phyloP scores from a whole-genome alignment of 2,113 vertebrate species.

The Bujurquina vittata region DNA sequence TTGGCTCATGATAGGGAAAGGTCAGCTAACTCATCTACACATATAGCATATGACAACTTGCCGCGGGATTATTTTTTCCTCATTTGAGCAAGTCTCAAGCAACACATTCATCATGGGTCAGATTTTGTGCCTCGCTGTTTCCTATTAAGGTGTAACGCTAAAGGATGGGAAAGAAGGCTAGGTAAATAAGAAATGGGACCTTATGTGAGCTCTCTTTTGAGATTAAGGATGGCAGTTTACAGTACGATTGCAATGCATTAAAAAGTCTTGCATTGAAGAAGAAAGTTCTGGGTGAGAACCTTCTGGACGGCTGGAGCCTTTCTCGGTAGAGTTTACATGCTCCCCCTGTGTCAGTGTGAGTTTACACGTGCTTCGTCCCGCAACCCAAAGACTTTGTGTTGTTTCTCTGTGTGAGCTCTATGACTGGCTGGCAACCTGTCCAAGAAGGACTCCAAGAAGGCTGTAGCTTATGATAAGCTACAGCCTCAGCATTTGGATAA shows the following conservation, averaged over 20 bases:
- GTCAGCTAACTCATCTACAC: conserved; percentile 66
- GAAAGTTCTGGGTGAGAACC: neutral
- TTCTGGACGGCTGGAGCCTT: neutral
- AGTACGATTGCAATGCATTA: neutral
- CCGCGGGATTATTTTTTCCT: conserved; percentile 52
- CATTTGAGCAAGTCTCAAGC: conserved; percentile 22
- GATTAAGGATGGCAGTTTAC: neutral
- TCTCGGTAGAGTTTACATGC: neutral
- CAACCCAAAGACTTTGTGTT: neutral
- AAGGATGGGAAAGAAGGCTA: neutral
- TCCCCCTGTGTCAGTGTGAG: no score
- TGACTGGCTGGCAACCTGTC: neutral
- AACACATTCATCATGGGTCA: conserved; percentile 41
- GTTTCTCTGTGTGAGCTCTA: neutral
- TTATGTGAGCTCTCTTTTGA: neutral
- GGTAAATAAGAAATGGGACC: neutral
- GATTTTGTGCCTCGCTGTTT: conserved; percentile 37
- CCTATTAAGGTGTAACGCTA: conserved; percentile 26
- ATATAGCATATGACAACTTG: conserved; percentile 53
- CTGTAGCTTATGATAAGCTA: neutral
- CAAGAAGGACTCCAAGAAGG: neutral
- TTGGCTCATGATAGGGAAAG: conserved; percentile 67
- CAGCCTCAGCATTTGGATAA: neutral
- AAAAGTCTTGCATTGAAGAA: neutral
- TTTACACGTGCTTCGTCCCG: no score